These are phyloP conservation scores for Pseudococcus viburni DNA, from an alignment of 2,888 invertebrate species.

Conservation along the genomic window DNA sequence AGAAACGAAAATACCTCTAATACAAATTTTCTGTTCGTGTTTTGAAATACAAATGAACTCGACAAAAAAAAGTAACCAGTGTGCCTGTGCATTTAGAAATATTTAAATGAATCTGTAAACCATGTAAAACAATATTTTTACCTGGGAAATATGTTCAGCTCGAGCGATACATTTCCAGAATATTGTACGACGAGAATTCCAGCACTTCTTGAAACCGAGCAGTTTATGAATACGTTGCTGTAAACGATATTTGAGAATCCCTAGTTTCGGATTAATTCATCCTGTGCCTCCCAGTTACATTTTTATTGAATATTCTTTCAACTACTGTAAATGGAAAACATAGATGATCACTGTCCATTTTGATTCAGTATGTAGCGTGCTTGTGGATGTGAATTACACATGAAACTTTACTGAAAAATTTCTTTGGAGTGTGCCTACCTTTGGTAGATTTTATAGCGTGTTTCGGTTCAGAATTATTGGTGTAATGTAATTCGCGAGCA, in stretches of 20 bases:
- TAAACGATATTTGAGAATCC: slow-evolving; percentile 61
- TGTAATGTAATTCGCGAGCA: neutral
- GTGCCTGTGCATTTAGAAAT: slow-evolving; percentile 63
- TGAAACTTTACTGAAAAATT: neutral
- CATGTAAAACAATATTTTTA: slow-evolving; percentile 24
- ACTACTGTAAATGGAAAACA: slow-evolving; percentile 60
- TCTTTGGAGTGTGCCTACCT: neutral
- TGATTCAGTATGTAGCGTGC: slow-evolving; percentile 60
- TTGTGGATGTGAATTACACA: slow-evolving; percentile 59
- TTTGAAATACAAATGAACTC: slow-evolving; percentile 64
- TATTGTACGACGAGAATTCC: neutral
- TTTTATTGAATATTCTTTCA: slow-evolving; percentile 63
- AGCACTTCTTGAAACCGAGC: neutral
- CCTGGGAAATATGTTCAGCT: neutral
- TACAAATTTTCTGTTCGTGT: slow-evolving; percentile 58
- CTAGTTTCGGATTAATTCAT: slow-evolving; percentile 64
- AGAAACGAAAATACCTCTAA: slow-evolving; percentile 49
- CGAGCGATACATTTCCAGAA: neutral
- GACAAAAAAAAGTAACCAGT: slow-evolving; percentile 18
- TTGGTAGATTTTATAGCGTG: neutral
- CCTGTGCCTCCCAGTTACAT: slow-evolving; percentile 64
- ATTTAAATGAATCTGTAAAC: slow-evolving; percentile 53
- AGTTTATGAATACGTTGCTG: slow-evolving; percentile 32
- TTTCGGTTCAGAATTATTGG: neutral
- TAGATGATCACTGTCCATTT: slow-evolving; percentile 65